These are phyloP conservation scores for Brachyistius frenatus DNA, from an alignment of 2,113 vertebrate species.

Conservation along the genomic window DNA sequence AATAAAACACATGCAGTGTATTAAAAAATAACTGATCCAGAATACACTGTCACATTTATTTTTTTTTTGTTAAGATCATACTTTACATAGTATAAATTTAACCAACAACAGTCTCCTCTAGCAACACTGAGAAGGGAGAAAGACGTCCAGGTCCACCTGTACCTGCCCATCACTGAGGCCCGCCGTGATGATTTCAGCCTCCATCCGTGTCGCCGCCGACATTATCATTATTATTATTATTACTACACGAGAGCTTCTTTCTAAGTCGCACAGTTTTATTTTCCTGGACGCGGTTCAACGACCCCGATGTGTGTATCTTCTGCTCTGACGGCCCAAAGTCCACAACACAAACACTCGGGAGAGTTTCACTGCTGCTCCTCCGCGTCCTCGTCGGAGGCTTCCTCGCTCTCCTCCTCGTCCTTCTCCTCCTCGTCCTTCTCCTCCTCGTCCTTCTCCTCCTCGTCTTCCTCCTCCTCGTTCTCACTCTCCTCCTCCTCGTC, in stretches of 20 bases:
- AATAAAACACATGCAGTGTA: no score
- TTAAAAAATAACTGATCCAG: no score
- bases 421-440: constrained; percentile 42
- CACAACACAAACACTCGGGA: neutral
- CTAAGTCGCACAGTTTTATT: neutral
- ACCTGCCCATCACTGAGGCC: neutral
- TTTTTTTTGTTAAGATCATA: constrained; percentile 25
- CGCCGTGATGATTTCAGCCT: neutral
- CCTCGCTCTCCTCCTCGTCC: constrained; percentile 30
- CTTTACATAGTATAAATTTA: constrained; percentile 25
- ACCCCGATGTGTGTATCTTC: constrained; percentile 1
- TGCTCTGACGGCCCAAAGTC: constrained; percentile 26
- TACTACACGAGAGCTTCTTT: constrained; percentile 2
- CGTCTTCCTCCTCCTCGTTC: neutral
- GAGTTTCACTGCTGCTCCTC: constrained; percentile 53
- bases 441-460: constrained; percentile 40
- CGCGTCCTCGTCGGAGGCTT: constrained; percentile 15
- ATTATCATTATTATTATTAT: neutral
- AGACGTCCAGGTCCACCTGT: no score
- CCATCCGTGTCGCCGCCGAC: neutral
- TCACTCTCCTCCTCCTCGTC: constrained; percentile 32
- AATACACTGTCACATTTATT: constrained; percentile 9
- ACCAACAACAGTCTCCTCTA: neutral
- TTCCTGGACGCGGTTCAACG: neutral
- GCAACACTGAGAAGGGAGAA: no score